phyloP scores from a whole-genome alignment of 2,797 vertebrate species.

The Gouania willdenowi region DNA sequence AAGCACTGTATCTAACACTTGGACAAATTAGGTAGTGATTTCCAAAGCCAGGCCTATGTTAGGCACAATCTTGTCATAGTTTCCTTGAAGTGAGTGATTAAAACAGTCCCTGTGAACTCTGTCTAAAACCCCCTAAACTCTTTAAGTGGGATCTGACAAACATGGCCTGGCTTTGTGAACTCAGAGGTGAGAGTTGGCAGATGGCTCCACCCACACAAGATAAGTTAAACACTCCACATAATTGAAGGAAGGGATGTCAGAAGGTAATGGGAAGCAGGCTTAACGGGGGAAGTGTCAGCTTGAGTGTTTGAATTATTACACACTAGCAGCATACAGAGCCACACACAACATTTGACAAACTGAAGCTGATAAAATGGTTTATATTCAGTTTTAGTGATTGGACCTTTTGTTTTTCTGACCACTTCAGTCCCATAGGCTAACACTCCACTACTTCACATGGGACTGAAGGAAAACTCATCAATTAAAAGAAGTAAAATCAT shows the following conservation, averaged over 20 bases:
- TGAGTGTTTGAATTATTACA: conserved; percentile 6
- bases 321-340: not conserved
- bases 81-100: conserved; percentile 34
- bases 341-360: conserved; percentile 9
- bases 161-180: conserved; percentile 4
- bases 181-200: conserved; percentile 22
- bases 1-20: conserved; percentile 12
- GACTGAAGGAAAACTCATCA: conserved; percentile 16
- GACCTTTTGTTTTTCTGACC: conserved; percentile 5
- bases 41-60: conserved; percentile 56
- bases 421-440: not conserved
- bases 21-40: conserved; percentile 24
- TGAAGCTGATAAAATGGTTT: conserved; percentile 18
- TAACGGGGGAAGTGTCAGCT: conserved; percentile 4
- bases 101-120: not conserved
- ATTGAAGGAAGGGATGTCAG: conserved; percentile 19
- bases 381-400: conserved; percentile 9
- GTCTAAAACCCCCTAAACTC: not conserved
- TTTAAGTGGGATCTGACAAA: conserved; percentile 12
- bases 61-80: conserved; percentile 45
- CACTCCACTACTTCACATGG: not conserved
- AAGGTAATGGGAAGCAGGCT: conserved; percentile 10
- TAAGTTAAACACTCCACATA: conserved; percentile 28
- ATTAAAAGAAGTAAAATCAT: conserved; percentile 28
- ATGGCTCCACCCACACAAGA: conserved; percentile 2